A percentile compares a stretch with the other conserved stretches of the same genome.
phyloP scores from a whole-genome alignment of 2,888 invertebrate species.

The Erynnis tages region DNA sequence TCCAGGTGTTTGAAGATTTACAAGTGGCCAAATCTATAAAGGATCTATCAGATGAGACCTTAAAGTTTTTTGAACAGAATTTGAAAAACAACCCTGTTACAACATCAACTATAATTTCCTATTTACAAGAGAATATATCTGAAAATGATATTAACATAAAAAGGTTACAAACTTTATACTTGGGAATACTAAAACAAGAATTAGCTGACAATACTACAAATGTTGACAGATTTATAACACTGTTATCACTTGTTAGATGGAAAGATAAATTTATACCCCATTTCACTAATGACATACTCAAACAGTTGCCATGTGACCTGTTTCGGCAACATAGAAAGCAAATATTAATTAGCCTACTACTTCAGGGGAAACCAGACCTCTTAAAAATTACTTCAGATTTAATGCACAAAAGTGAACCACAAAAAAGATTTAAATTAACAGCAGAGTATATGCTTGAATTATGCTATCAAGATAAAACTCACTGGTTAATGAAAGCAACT shows the following conservation, averaged over 20 bases:
- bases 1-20: slow-evolving; percentile 55
- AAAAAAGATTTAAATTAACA: slow-evolving; percentile 69
- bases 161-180: slow-evolving; percentile 58
- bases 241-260: slow-evolving; percentile 63
- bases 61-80: slow-evolving; percentile 68
- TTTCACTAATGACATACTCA: slow-evolving; percentile 56
- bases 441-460: slow-evolving; percentile 76
- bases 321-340: slow-evolving; percentile 70
- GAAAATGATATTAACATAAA: slow-evolving; percentile 44
- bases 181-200: slow-evolving; percentile 61
- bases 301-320: slow-evolving; percentile 57
- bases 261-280: slow-evolving; percentile 50
- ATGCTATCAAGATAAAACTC: slow-evolving; percentile 72
- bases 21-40: slow-evolving; percentile 53
- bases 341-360: slow-evolving; percentile 66
- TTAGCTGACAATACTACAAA: slow-evolving; percentile 48
- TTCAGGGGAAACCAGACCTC: slow-evolving; percentile 61
- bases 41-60: slow-evolving; percentile 52
- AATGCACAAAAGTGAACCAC: slow-evolving; percentile 65
- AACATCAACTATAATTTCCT: slow-evolving; percentile 53
- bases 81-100: slow-evolving; percentile 70
- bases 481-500: slow-evolving; percentile 74
- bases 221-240: slow-evolving; percentile 59
- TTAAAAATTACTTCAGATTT: slow-evolving; percentile 55
- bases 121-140: slow-evolving; percentile 48